Evolutionary conservation across 2,113 vertebrate species (phyloP), one percentile per base, ranked within the genome.

Genomic region (Danionella cerebrum): DNA sequence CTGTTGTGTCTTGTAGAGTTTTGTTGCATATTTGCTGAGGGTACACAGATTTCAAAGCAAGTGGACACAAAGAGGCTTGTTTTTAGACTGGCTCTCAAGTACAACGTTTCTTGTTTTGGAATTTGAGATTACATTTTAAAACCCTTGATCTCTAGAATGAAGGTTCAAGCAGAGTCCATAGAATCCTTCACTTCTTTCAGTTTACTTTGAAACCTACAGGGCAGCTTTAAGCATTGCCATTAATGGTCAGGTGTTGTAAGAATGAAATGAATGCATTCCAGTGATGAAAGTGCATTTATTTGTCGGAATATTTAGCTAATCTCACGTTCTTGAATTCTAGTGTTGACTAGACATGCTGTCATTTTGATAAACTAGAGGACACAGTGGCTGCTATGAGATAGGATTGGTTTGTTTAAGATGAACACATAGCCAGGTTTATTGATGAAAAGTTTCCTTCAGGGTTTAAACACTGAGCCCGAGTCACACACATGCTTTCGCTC

Each of bases 401-500:
- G 11, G 24, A 35, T 63, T 47, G 35, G 29, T 48, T 63, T 63
- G 29, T 4, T 63, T 13, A 48, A 25, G 36, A 33, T 11, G 12
- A 58, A 48, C 7, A 48, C 18, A 63, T 44, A 63, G 11, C 39
- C n/a, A 3, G 45, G 16, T 11, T 31, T 60, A 60, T 38, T 8
- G 25, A 47, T 54, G 8, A 42, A 67, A 54, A 35, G n/a, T 25
- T 9, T 31, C 1, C 10, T 41, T 70, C 71, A 55, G 35, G 67
- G 52, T n/a, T 27, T 47, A 31, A 29, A 45, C 41, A 29, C 35
- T 11, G 6, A 42, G 33, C 47, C 16, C 60, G 58, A 69, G 36
- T 58, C 52, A 73, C 2, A 70, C 84, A 80, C 86, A 83, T 83
- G 83, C 62, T 78, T 68, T 54, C 55, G 72, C 62, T 78, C 53